phyloP scores from a whole-genome alignment of 2,888 invertebrate species.

The Agrotis clavis region DNA sequence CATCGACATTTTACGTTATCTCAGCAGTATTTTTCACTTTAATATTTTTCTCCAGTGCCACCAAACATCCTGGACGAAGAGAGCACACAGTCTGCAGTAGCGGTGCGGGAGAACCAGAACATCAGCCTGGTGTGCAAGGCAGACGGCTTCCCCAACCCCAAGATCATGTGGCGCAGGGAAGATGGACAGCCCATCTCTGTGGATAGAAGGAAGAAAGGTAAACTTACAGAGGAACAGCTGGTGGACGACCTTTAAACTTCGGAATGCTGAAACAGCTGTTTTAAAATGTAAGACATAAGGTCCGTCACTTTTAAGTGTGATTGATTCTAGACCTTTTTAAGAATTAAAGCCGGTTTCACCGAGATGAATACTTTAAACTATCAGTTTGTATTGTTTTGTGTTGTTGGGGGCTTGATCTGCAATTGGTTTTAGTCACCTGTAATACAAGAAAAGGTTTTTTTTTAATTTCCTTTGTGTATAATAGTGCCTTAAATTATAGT shows the following conservation, averaged over 20 bases:
- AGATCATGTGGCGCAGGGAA: constrained; percentile 98
- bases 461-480: background rate
- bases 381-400: background rate
- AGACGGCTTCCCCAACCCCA: constrained; percentile 97
- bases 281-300: background rate
- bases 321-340: background rate
- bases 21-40: background rate
- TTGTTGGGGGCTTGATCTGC: background rate
- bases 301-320: background rate
- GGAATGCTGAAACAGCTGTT: background rate
- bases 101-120: constrained; percentile 98
- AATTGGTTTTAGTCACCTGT: background rate
- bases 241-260: background rate
- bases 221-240: constrained; percentile 28
- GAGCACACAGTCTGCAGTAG: constrained; percentile 97
- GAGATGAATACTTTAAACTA: too few species aligned
- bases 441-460: too few species aligned
- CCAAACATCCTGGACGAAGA: constrained; percentile 97
- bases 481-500: too few species aligned
- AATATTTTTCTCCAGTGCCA: constrained; percentile 93
- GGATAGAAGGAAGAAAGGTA: constrained; percentile 97
- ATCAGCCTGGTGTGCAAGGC: constrained; percentile 97
- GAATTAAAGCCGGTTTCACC: background rate
- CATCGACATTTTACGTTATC: background rate
- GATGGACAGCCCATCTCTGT: constrained; percentile 97